phyloP scores from a whole-genome alignment of 2,797 vertebrate genomes.

The Lophius americanus region DNA sequence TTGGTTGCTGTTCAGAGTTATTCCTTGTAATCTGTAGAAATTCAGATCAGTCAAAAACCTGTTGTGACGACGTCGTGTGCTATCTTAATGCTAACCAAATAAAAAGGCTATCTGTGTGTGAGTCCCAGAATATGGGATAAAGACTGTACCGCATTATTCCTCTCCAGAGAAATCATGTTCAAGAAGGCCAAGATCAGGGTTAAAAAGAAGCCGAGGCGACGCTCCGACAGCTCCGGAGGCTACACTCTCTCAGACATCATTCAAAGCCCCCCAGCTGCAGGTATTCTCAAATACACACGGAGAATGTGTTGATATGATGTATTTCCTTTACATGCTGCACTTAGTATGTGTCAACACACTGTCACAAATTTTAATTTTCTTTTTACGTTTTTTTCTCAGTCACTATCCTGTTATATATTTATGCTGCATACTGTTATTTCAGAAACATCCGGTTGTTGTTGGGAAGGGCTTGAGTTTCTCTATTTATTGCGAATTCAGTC shows the following conservation, averaged over 20 bases:
- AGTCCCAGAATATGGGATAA: background rate
- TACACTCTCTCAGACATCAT: constrained; percentile 96
- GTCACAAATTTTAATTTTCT: background rate
- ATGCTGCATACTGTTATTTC: background rate
- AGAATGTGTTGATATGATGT: background rate
- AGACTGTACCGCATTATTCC: constrained; percentile 12
- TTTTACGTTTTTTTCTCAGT: background rate
- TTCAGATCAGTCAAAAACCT: too few relatives aligned
- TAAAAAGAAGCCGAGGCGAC: constrained; percentile 92
- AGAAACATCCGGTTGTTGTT: constrained; percentile 6
- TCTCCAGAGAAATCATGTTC: constrained; percentile 86
- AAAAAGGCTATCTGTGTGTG: background rate
- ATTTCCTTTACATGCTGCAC: background rate
- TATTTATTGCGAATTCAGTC: too few relatives aligned
- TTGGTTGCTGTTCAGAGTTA: background rate
- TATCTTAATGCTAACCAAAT: background rate
- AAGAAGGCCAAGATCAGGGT: constrained; percentile 93
- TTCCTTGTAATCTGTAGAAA: background rate
- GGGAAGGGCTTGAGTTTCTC: too few relatives aligned
- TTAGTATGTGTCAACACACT: background rate
- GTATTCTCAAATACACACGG: constrained; percentile 63
- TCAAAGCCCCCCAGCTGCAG: constrained; percentile 89
- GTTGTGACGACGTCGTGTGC: too few relatives aligned
- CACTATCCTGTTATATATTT: too few relatives aligned
- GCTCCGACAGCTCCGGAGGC: constrained; percentile 94